These are phyloP conservation scores for Cataglyphis cursor DNA, from an alignment of 2,888 invertebrate species.

Conservation along the genomic window DNA sequence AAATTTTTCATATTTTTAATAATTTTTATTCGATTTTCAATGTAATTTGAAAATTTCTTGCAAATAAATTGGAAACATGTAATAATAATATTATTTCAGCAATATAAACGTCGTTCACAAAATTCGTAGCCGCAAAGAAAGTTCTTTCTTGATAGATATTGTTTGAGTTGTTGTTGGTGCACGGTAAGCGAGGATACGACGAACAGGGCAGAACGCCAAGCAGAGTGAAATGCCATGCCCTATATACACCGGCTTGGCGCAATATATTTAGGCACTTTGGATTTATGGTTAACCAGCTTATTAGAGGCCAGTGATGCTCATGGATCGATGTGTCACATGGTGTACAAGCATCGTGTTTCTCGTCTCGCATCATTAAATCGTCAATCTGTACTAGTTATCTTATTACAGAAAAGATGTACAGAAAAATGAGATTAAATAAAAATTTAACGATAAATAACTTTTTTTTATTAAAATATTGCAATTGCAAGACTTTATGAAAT, in stretches of 20 bases:
- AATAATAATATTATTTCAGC: constrained; percentile 39
- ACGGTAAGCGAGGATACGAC: constrained; percentile 62
- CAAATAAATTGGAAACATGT: not conserved
- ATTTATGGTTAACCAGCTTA: constrained; percentile 66
- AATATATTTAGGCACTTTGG: constrained; percentile 62
- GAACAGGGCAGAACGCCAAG: constrained; percentile 76
- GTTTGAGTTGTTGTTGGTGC: constrained; percentile 70
- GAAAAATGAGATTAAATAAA: constrained; percentile 5
- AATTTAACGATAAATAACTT: not conserved
- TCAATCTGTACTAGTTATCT: not conserved
- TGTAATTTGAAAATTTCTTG: not conserved
- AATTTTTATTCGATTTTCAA: not conserved
- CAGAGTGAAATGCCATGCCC: constrained; percentile 74
- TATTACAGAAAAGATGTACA: not conserved
- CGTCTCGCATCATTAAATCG: not conserved
- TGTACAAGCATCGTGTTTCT: not conserved
- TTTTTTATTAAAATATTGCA: not conserved
- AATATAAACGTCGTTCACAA: constrained; percentile 18
- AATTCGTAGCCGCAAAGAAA: constrained; percentile 59
- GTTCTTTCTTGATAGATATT: constrained; percentile 63
- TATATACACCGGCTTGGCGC: constrained; percentile 62
- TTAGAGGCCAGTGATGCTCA: constrained; percentile 51
- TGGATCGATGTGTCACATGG: constrained; percentile 33
- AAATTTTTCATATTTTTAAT: constrained; percentile 13
- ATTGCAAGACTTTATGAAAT: not conserved